phyloP scores from a whole-genome alignment of 2,888 invertebrate genomes.

The Schizaphis graminum region DNA sequence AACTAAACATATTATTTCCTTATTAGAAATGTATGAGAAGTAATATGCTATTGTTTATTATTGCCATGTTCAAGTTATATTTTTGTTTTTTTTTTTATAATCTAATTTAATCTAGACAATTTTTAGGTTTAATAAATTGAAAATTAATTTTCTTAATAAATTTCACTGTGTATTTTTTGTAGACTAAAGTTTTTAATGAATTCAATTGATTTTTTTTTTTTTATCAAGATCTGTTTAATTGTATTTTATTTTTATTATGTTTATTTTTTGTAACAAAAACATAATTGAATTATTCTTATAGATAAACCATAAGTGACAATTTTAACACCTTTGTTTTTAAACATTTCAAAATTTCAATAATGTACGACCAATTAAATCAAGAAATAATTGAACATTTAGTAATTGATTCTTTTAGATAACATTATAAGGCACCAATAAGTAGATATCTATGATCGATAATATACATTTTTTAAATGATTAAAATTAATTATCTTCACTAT shows the following conservation, averaged over 20 bases:
- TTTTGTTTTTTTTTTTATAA: slow-evolving; percentile 38
- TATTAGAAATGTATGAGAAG: background rate
- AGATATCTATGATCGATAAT: background rate
- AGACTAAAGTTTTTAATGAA: slow-evolving; percentile 14
- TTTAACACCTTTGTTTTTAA: background rate
- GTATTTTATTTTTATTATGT: slow-evolving; percentile 54
- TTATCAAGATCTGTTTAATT: slow-evolving; percentile 36
- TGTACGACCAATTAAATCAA: too few species aligned
- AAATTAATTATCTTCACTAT: background rate
- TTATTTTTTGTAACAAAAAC: slow-evolving; percentile 63
- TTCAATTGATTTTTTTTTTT: slow-evolving; percentile 10
- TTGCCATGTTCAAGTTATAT: slow-evolving; percentile 47
- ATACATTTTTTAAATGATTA: background rate
- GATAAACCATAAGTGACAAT: slow-evolving; percentile 46
- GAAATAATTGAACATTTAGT: background rate
- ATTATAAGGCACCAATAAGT: background rate
- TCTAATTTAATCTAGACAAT: slow-evolving; percentile 35
- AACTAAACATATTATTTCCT: background rate
- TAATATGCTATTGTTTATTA: slow-evolving; percentile 42
- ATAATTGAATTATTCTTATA: slow-evolving; percentile 42
- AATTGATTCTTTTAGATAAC: slow-evolving; percentile 1
- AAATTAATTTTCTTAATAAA: background rate
- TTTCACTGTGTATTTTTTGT: background rate
- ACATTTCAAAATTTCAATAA: background rate
- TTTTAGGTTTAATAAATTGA: slow-evolving; percentile 16